phyloP scores from a whole-genome alignment of 2,888 invertebrate species.

The Stenichneumon culpator region DNA sequence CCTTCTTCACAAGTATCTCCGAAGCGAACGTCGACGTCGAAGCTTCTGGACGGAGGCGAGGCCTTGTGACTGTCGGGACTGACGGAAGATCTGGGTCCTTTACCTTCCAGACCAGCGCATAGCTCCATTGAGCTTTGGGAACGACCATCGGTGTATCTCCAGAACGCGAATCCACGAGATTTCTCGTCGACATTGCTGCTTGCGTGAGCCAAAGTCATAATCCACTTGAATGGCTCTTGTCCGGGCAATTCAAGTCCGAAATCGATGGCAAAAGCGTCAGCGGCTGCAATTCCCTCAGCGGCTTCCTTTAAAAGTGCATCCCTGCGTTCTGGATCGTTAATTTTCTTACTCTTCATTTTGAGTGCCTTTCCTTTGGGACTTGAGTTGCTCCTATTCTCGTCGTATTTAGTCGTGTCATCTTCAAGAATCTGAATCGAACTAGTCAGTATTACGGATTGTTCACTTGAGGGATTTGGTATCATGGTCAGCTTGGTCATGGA shows the following conservation, averaged over 20 bases:
- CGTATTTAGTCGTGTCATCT: constrained; percentile 29
- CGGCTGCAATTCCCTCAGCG: constrained; percentile 86
- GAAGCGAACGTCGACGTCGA: constrained; percentile 85
- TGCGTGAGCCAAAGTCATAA: constrained; percentile 86
- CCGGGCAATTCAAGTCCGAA: constrained; percentile 87
- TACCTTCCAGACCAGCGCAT: constrained; percentile 85
- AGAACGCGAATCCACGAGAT: constrained; percentile 86
- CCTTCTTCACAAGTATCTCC: constrained; percentile 85
- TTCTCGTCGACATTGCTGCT: constrained; percentile 87
- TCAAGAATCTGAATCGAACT: constrained; percentile 79
- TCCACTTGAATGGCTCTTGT: constrained; percentile 84
- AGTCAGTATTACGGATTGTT: constrained; percentile 85
- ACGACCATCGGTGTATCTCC: constrained; percentile 83
- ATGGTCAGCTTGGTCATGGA: constrained; percentile 86
- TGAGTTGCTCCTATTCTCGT: constrained; percentile 70
- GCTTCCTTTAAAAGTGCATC: constrained; percentile 87
- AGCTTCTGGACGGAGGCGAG: constrained; percentile 86
- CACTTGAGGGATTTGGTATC: constrained; percentile 85
- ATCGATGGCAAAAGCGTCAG: constrained; percentile 86
- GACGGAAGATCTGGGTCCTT: constrained; percentile 84
- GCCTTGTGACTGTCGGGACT: constrained; percentile 77
- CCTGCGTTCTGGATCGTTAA: constrained; percentile 86
- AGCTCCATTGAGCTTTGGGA: constrained; percentile 81
- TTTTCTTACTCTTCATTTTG: constrained; percentile 69
- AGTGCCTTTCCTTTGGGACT: constrained; percentile 63